A percentile compares a stretch with the other conserved stretches of the same genome.
These are phyloP conservation scores for Zonitis immaculata DNA, from an alignment of 2,888 invertebrate genomes.

Conservation along the genomic window DNA sequence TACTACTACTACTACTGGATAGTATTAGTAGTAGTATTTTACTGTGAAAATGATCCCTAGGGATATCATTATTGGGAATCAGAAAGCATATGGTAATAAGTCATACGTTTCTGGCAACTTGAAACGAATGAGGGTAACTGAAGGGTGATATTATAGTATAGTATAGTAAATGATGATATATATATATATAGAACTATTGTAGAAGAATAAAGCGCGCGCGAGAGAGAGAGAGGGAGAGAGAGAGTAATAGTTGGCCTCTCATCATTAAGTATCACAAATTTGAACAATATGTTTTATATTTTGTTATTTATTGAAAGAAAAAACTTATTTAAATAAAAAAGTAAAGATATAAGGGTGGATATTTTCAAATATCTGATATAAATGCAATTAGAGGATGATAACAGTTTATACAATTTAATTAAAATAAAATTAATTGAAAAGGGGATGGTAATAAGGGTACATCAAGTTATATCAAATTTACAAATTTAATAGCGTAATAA, in stretches of 20 bases:
- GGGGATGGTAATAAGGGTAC: too few relatives aligned
- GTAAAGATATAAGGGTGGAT: too few relatives aligned
- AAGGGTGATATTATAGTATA: neutral
- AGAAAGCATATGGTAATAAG: conserved; percentile 41
- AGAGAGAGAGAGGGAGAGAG: neutral
- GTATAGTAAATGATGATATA: neutral
- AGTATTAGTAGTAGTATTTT: conserved; percentile 15
- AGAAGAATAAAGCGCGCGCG: neutral
- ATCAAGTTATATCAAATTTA: too few relatives aligned
- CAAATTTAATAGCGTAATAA: too few relatives aligned
- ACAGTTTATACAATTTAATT: too few relatives aligned
- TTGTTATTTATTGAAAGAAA: too few relatives aligned
- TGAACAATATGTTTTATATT: too few relatives aligned
- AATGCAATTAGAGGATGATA: too few relatives aligned
- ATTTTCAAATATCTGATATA: too few relatives aligned
- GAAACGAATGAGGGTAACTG: conserved; percentile 14
- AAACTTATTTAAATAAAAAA: too few relatives aligned
- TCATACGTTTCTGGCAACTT: conserved; percentile 25
- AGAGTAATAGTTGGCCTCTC: neutral
- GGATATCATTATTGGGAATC: conserved; percentile 42
- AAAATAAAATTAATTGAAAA: too few relatives aligned
- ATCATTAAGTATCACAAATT: neutral
- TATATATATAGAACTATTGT: too few relatives aligned
- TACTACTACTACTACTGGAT: conserved; percentile 27
- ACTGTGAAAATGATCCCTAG: conserved; percentile 38